A percentile compares a stretch with the other conserved stretches of the same genome.
Evolutionary conservation across 2,797 vertebrate species (phyloP).

Genomic region (Microcaecilia unicolor): DNA sequence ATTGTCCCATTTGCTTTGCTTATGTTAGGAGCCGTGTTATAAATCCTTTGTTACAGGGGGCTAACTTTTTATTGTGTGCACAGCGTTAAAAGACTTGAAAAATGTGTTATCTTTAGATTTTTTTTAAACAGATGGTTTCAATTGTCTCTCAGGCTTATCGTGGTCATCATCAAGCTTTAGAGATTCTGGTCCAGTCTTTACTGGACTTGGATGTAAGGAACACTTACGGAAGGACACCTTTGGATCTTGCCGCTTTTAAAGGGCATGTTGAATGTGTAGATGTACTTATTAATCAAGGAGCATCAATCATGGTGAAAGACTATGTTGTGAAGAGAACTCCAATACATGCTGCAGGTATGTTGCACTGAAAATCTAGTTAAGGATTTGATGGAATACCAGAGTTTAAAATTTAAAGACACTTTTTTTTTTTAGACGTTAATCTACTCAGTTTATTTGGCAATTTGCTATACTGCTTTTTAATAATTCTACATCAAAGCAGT

Average conservation of each 20-base stretch:
- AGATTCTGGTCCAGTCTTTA: slow-evolving; percentile 90
- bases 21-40: too few relatives aligned
- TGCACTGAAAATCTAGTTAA: background rate
- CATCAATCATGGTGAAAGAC: slow-evolving; percentile 92
- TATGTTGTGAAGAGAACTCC: slow-evolving; percentile 88
- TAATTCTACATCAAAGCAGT: too few relatives aligned
- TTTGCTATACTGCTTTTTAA: background rate
- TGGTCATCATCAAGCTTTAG: slow-evolving; percentile 91
- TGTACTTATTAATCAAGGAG: slow-evolving; percentile 93
- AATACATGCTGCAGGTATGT: slow-evolving; percentile 88
- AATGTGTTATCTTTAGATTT: too few relatives aligned
- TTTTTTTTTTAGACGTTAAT: too few relatives aligned
- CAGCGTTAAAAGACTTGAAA: too few relatives aligned
- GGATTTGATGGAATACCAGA: too few relatives aligned
- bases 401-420: background rate
- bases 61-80: too few relatives aligned
- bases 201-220: slow-evolving; percentile 93
- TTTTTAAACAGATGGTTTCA: too few relatives aligned
- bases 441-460: too few relatives aligned
- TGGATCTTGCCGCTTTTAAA: slow-evolving; percentile 90
- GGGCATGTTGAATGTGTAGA: slow-evolving; percentile 96
- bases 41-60: too few relatives aligned
- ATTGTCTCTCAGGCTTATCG: slow-evolving; percentile 79
- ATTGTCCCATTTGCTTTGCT: too few relatives aligned
- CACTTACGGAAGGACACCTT: slow-evolving; percentile 80